Conservation (phyloP, 2,888 invertebrate genomes). For the Chirona hameri region DNA sequence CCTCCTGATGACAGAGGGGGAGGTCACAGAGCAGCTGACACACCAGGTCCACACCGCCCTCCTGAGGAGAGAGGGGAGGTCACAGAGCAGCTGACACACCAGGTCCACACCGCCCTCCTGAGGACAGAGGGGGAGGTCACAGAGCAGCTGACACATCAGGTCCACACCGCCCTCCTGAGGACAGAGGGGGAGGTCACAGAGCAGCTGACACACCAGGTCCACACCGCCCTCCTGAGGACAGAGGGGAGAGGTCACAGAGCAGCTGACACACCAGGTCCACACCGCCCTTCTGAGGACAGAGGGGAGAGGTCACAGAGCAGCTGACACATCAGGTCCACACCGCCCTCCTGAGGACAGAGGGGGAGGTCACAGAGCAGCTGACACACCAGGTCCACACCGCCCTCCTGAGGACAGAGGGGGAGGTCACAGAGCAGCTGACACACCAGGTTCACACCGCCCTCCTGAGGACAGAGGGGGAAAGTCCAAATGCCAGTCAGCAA, state of each 20-base stretch:
- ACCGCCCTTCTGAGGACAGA: constrained; percentile 74
- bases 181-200: constrained; percentile 54
- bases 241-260: constrained; percentile 53
- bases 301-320: constrained; percentile 58
- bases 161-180: constrained; percentile 79
- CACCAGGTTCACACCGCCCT: constrained; percentile 77
- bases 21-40: constrained; percentile 65
- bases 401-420: too few species aligned
- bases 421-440: constrained; percentile 65
- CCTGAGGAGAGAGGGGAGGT: too few species aligned
- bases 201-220: constrained; percentile 74
- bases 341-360: too few species aligned
- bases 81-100: constrained; percentile 67
- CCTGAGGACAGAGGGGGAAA: constrained; percentile 46
- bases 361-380: constrained; percentile 62
- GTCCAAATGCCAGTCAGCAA: too few species aligned
- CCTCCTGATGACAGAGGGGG: too few species aligned
- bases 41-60: constrained; percentile 77
- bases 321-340: constrained; percentile 78
- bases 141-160: constrained; percentile 72
- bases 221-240: constrained; percentile 78
- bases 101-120: constrained; percentile 79
- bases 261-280: constrained; percentile 79
- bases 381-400: constrained; percentile 76
- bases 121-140: constrained; percentile 48